Evolutionary conservation across 2,888 invertebrate species (phyloP).

Genomic region (Netelia inedita): DNA sequence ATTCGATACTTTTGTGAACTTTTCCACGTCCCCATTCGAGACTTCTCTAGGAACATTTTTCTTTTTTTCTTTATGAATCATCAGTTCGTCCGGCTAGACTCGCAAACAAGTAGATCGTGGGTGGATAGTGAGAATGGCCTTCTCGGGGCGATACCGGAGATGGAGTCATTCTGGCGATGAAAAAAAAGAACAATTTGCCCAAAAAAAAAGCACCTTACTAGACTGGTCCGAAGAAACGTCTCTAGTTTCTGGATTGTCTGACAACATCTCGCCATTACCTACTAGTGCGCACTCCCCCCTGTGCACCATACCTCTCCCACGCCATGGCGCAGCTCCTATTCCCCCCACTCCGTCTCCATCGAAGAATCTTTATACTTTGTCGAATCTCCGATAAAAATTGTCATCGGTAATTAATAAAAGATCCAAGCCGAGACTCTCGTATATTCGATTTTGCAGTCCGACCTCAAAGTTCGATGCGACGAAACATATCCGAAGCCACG

Average conservation of each 20-base stretch:
- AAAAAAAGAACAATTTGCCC: background rate
- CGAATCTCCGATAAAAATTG: too few species aligned
- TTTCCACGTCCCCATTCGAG: too few species aligned
- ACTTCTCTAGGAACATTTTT: background rate
- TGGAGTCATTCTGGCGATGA: slow-evolving; percentile 38
- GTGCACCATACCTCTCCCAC: background rate
- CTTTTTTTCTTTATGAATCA: background rate
- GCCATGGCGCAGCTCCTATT: background rate
- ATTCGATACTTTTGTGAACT: too few species aligned
- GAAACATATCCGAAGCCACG: too few species aligned
- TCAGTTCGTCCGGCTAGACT: background rate
- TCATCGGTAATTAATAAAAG: too few species aligned
- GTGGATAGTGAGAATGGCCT: slow-evolving; percentile 36
- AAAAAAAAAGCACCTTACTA: slow-evolving; percentile 28
- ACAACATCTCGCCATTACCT: slow-evolving; percentile 4
- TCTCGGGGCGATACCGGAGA: slow-evolving; percentile 28
- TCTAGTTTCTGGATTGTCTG: slow-evolving; percentile 20
- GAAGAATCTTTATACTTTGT: too few species aligned
- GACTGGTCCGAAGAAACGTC: slow-evolving; percentile 27
- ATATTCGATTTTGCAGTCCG: too few species aligned
- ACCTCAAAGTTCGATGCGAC: too few species aligned
- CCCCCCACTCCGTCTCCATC: too few species aligned
- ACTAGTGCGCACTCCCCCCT: background rate
- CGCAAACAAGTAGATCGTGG: slow-evolving; percentile 12
- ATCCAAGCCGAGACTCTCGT: too few species aligned